phyloP scores from a whole-genome alignment of 2,888 invertebrate species.

The Troglohyphantes excavatus region DNA sequence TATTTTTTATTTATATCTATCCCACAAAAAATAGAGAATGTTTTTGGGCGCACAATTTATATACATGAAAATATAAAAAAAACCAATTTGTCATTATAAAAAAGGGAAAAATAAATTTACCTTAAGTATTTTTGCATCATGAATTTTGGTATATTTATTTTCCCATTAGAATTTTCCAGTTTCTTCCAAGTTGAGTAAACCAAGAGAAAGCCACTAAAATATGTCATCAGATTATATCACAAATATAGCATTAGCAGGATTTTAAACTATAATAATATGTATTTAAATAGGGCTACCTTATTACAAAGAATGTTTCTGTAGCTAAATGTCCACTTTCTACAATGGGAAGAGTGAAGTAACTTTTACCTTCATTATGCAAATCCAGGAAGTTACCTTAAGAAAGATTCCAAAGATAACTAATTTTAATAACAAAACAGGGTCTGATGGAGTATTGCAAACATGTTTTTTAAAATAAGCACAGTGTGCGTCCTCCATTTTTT shows the following conservation, averaged over 20 bases:
- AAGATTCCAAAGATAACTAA: too few relatives aligned
- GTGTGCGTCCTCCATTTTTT: too few relatives aligned
- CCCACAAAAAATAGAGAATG: background rate
- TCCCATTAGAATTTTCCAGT: constrained; percentile 80
- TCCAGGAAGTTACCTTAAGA: too few relatives aligned
- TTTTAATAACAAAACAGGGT: too few relatives aligned
- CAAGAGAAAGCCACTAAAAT: constrained; percentile 82
- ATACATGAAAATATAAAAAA: too few relatives aligned
- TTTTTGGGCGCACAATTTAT: background rate
- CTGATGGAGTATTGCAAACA: too few relatives aligned
- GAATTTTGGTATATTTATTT: constrained; percentile 66
- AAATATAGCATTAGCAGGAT: background rate
- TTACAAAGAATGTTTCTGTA: constrained; percentile 83
- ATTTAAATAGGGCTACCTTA: constrained; percentile 81
- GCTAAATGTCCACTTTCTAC: constrained; percentile 83
- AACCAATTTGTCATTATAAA: too few relatives aligned
- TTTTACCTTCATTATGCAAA: too few relatives aligned
- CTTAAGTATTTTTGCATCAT: constrained; percentile 76
- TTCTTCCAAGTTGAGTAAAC: constrained; percentile 83
- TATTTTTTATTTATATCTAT: too few relatives aligned
- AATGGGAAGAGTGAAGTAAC: background rate
- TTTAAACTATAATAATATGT: background rate
- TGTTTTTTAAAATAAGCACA: too few relatives aligned
- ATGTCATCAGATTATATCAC: too few relatives aligned
- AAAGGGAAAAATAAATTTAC: constrained; percentile 37